Percentiles rank a stretch among this genome's conserved stretches.
Evolutionary conservation across 2,888 invertebrate genomes (phyloP).

Genomic region (Bruchidius siliquastri): DNA sequence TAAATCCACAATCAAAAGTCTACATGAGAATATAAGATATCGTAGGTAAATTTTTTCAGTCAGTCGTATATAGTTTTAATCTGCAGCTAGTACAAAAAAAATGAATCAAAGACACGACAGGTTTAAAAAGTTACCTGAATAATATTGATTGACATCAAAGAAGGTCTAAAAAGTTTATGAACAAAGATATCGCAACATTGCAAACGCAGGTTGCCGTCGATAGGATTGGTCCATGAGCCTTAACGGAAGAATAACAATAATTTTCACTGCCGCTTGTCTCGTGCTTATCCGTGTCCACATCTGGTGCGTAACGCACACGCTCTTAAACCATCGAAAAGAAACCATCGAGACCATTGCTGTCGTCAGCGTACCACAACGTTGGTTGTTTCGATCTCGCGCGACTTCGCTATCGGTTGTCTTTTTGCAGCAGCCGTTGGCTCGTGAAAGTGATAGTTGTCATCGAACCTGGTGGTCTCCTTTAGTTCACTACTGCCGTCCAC

Average conservation of each 20-base stretch:
- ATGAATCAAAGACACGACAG: too few relatives aligned
- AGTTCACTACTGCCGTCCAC: not conserved
- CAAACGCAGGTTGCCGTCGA: not conserved
- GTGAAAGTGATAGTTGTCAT: constrained; percentile 18
- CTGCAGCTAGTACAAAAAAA: too few relatives aligned
- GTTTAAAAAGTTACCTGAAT: too few relatives aligned
- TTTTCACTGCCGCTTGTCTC: not conserved
- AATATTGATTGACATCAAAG: too few relatives aligned
- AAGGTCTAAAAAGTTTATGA: too few relatives aligned
- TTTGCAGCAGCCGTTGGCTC: not conserved
- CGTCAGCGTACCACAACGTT: not conserved
- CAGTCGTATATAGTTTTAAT: too few relatives aligned
- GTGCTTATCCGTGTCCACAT: not conserved
- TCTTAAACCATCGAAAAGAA: not conserved
- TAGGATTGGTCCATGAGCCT: not conserved
- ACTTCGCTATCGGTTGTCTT: not conserved
- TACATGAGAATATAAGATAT: too few relatives aligned
- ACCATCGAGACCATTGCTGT: not conserved
- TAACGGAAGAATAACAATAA: not conserved
- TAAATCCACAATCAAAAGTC: too few relatives aligned
- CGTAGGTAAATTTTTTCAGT: too few relatives aligned
- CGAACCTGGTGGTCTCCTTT: not conserved
- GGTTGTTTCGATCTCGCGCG: not conserved
- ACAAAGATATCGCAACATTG: too few relatives aligned
- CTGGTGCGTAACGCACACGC: not conserved